Percentiles rank a stretch among this genome's conserved stretches.
phyloP scores from a whole-genome alignment of 64 coral and sea anemone genomes.

The Dendronephthya gigantea region DNA sequence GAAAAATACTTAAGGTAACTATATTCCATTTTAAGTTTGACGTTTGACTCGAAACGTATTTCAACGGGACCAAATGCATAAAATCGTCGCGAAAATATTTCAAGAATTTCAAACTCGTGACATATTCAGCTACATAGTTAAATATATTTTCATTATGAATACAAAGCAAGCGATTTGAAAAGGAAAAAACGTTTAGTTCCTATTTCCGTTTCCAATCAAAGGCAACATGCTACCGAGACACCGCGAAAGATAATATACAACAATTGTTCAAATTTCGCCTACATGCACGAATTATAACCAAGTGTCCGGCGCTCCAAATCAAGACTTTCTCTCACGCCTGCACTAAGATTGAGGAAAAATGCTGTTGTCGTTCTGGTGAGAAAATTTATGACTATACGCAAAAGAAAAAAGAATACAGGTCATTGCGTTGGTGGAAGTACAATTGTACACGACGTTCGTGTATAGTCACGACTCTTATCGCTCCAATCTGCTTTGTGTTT shows the following conservation, averaged over 20 bases:
- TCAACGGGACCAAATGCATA: background rate
- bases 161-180: background rate
- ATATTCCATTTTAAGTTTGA: too few species aligned
- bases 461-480: too few species aligned
- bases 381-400: too few species aligned
- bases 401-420: too few species aligned
- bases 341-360: background rate
- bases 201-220: background rate
- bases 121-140: background rate
- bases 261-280: background rate
- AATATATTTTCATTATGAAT: too few species aligned
- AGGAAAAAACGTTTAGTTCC: background rate
- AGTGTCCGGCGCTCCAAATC: background rate
- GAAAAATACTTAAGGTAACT: too few species aligned
- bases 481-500: too few species aligned
- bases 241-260: background rate
- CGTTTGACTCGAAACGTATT: too few species aligned
- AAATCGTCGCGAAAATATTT: background rate
- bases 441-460: too few species aligned
- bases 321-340: background rate
- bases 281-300: background rate
- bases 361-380: too few species aligned
- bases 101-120: background rate
- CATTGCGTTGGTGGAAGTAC: too few species aligned
- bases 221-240: background rate